Evolutionary conservation across 2,797 vertebrate species (phyloP), one percentile per base, ranked within the genome.

Genomic region (Eupleurogrammus muticus): DNA sequence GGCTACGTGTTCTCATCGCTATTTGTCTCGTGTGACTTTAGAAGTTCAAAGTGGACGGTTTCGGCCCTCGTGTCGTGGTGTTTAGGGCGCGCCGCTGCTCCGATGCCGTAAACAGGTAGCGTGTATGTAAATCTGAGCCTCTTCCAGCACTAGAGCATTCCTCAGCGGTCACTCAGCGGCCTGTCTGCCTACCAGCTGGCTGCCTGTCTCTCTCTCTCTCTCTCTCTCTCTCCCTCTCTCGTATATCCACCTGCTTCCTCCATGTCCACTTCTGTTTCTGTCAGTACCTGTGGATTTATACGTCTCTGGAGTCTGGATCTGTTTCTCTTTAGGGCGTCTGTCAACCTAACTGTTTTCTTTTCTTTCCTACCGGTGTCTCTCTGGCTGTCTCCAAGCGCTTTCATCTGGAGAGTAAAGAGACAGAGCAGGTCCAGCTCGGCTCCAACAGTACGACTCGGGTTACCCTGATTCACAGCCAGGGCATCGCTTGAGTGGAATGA

Each of bases 71-170:
- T 19, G 46, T 34, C 60, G 46, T 57, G 42, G 55, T 50, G 52
- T 66, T 65, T n/a, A 28, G 62, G 79, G 56, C 4, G 54, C 36
- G 70, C 63, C 77, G 68, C 23, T 3, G 36, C 66, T 68, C 55
- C 69, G 70, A 65, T 71, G 75, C 71, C 84, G 80, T 86, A 88
- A 93, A 90, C 84, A 87, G 85, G 87, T 88, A 73, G 24, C 2
- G 48, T 48, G 60, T 17, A 6, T 70, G 69, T 79, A 62, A 70
- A 80, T 84, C 67, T 68, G 66, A 75, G 66, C 55, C 61, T 81
- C 80, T 58, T 86, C 88, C 52, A 85, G 72, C 70, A 60, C 32
- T 5, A 79, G 75, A 88, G 84, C 86, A 90, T 93, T 91, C 91
- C 88, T 80, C 53, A 0, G 83, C 85, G 81, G 85, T 92, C 91